phyloP scores from a whole-genome alignment of 2,113 vertebrate species.

The Thunnus maccoyii region DNA sequence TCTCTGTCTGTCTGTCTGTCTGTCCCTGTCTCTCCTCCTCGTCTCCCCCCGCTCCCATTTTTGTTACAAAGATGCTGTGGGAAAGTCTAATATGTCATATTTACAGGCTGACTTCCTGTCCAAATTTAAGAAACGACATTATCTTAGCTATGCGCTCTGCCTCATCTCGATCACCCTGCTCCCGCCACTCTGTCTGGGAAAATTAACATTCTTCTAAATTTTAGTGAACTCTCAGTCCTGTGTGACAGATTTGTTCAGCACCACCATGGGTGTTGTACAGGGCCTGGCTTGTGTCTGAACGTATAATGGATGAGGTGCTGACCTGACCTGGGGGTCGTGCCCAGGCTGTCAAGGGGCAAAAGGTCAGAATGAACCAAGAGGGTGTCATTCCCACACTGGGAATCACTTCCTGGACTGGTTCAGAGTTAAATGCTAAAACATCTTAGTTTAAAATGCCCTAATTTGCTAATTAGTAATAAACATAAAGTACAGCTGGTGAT shows the following conservation, averaged over 20 bases:
- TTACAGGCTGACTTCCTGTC: constrained; percentile 69
- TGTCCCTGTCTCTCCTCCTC: background rate
- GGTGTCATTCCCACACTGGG: constrained; percentile 51
- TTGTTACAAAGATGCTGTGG: constrained; percentile 40
- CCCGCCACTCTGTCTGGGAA: constrained; percentile 13
- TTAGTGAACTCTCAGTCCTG: background rate
- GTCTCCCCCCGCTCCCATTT: background rate
- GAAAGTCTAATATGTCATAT: constrained; percentile 65
- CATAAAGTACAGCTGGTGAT: no score
- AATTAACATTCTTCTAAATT: background rate
- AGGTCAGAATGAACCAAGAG: constrained; percentile 60
- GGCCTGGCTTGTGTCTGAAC: constrained; percentile 29
- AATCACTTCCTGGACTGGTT: constrained; percentile 5
- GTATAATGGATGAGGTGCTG: constrained; percentile 57
- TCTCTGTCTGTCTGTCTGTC: constrained; percentile 11
- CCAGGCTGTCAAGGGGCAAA: constrained; percentile 26
- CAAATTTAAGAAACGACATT: constrained; percentile 24
- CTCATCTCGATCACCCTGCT: constrained; percentile 1
- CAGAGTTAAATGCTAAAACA: background rate
- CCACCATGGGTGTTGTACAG: constrained; percentile 14
- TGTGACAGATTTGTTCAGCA: constrained; percentile 36
- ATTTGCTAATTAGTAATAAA: no score
- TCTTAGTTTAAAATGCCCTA: no score
- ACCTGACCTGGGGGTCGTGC: constrained; percentile 45
- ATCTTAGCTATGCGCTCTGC: constrained; percentile 27